Percentiles rank a stretch among this genome's conserved stretches.
phyloP scores from a whole-genome alignment of 2,888 invertebrate genomes.

The Hirtodrosophila histrioides region DNA sequence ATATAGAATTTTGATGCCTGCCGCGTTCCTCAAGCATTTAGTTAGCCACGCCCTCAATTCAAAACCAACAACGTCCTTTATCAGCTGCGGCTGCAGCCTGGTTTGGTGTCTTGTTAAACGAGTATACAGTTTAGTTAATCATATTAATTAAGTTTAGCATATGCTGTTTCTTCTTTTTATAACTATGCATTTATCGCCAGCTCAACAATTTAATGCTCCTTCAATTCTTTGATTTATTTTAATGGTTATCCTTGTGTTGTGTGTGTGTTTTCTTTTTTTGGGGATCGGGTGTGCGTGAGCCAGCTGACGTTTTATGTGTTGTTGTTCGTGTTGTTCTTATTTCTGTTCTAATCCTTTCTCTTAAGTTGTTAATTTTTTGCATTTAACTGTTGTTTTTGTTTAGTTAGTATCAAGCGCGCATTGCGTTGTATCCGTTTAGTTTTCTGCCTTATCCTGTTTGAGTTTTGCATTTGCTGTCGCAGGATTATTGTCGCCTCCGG shows the following conservation, averaged over 20 bases:
- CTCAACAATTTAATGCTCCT: constrained; percentile 23
- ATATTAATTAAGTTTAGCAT: constrained; percentile 60
- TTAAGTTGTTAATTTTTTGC: constrained; percentile 32
- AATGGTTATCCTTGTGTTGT: neutral
- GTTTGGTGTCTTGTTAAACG: constrained; percentile 76
- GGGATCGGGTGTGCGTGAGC: constrained; percentile 42
- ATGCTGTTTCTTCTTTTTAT: constrained; percentile 38
- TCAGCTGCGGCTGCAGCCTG: constrained; percentile 24
- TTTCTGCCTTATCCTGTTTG: constrained; percentile 78
- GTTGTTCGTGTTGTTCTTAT: constrained; percentile 44
- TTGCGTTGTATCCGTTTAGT: constrained; percentile 72
- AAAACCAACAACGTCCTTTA: constrained; percentile 31
- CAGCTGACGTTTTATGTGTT: constrained; percentile 48
- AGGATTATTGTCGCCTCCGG: constrained; percentile 82
- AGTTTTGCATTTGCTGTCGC: constrained; percentile 80
- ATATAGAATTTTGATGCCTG: constrained; percentile 63
- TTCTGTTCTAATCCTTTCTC: constrained; percentile 19
- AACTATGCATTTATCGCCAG: constrained; percentile 53
- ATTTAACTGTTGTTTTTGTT: constrained; percentile 32
- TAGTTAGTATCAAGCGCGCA: constrained; percentile 61
- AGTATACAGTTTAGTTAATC: constrained; percentile 69
- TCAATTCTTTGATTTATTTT: constrained; percentile 42
- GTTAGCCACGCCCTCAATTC: constrained; percentile 48
- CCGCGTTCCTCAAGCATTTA: constrained; percentile 41
- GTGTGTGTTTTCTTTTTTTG: neutral